phyloP scores from a whole-genome alignment of 2,888 invertebrate genomes.

The Malthinus seriepunctatus region DNA sequence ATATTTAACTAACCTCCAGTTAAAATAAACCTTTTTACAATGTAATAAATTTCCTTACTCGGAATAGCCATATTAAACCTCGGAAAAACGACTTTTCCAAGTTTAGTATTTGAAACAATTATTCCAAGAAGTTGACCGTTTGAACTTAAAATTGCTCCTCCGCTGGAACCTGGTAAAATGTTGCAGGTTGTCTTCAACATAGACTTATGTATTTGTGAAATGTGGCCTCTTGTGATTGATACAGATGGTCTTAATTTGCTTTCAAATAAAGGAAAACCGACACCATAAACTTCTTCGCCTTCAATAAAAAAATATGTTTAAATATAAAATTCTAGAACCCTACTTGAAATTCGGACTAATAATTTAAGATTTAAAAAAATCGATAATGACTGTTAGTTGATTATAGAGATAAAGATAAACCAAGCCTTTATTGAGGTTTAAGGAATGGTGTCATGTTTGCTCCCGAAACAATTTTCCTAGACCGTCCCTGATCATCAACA shows the following conservation, averaged over 20 bases:
- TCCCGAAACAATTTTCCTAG: too few relatives aligned
- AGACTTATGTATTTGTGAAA: constrained; percentile 58
- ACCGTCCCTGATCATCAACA: too few relatives aligned
- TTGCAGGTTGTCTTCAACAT: constrained; percentile 66
- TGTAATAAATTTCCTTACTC: constrained; percentile 29
- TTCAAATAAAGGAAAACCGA: constrained; percentile 62
- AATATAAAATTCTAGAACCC: neutral
- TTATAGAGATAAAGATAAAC: too few relatives aligned
- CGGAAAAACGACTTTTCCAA: constrained; percentile 58
- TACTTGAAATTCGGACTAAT: neutral
- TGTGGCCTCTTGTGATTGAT: constrained; percentile 60
- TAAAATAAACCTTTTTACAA: constrained; percentile 3
- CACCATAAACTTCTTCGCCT: constrained; percentile 63
- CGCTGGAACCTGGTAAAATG: constrained; percentile 64
- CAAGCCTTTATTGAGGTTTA: too few relatives aligned
- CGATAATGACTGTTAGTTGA: too few relatives aligned
- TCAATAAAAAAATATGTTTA: constrained; percentile 24
- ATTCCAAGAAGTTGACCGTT: constrained; percentile 58
- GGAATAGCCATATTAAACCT: constrained; percentile 66
- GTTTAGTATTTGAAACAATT: constrained; percentile 61
- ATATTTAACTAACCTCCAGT: constrained; percentile 6
- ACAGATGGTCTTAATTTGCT: constrained; percentile 54
- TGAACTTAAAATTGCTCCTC: constrained; percentile 61
- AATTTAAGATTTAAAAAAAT: too few relatives aligned
- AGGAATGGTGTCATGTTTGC: too few relatives aligned